phyloP scores from a whole-genome alignment of 2,113 vertebrate genomes.

The Loxodonta africana region DNA sequence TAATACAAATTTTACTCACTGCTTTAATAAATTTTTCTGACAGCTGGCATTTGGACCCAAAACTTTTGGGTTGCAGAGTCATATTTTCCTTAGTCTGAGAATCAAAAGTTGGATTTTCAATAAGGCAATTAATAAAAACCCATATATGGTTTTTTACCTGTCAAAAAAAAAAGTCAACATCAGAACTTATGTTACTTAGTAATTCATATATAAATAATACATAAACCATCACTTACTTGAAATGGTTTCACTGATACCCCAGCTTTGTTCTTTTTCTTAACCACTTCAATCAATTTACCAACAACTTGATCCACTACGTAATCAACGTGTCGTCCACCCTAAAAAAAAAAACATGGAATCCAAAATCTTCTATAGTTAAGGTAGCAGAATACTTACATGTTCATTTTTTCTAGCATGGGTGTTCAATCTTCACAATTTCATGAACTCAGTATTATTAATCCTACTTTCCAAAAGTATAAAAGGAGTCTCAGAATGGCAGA shows the following conservation, averaged over 20 bases:
- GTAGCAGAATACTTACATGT: background rate
- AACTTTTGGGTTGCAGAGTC: conserved; percentile 98
- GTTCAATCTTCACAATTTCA: conserved; percentile 16
- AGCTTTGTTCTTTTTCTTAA: conserved; percentile 99
- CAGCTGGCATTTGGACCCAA: conserved; percentile 97
- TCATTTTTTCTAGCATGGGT: background rate
- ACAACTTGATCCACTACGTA: conserved; percentile 99
- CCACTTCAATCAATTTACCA: conserved; percentile 98
- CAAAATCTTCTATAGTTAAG: conserved; percentile 34
- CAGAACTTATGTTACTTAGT: background rate
- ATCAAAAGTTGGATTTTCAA: conserved; percentile 98
- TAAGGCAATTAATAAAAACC: conserved; percentile 99
- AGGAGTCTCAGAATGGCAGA: conserved; percentile 16
- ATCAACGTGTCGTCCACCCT: conserved; percentile 98
- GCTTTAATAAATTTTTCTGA: conserved; percentile 98
- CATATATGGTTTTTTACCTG: conserved; percentile 99
- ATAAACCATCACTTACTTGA: conserved; percentile 91
- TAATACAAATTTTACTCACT: conserved; percentile 89
- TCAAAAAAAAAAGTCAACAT: conserved; percentile 68
- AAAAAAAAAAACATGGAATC: conserved; percentile 35
- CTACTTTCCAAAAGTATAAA: conserved; percentile 31
- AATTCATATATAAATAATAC: conserved; percentile 1
- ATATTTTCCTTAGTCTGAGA: conserved; percentile 99
- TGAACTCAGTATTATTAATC: conserved; percentile 8
- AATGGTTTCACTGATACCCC: conserved; percentile 99